Percentiles rank a stretch among this genome's conserved stretches.
Evolutionary conservation across 2,888 invertebrate species (phyloP).

Genomic region (Oscheius sp.): DNA sequence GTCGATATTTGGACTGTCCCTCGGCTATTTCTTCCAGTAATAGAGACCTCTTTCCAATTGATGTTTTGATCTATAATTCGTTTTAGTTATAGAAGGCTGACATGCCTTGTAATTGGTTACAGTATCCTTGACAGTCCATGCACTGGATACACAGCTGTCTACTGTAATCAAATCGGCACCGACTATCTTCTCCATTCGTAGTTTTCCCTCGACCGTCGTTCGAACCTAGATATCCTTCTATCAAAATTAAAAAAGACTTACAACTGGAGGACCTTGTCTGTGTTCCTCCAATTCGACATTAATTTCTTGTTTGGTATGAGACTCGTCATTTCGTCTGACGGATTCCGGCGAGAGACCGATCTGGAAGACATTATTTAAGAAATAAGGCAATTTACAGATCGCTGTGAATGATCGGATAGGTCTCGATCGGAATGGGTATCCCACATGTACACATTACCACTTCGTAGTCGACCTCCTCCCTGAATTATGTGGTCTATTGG

Average conservation of each 20-base stretch:
- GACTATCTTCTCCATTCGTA: conserved; percentile 68
- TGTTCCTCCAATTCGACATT: conserved; percentile 44
- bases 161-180: conserved; percentile 62
- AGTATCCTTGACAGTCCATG: conserved; percentile 67
- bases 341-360: conserved; percentile 45
- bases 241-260: background rate
- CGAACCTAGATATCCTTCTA: conserved; percentile 40
- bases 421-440: conserved; percentile 37
- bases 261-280: conserved; percentile 44
- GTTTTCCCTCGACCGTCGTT: conserved; percentile 69
- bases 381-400: conserved; percentile 24
- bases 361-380: conserved; percentile 2
- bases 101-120: conserved; percentile 64
- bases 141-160: conserved; percentile 57
- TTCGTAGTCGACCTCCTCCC: conserved; percentile 59
- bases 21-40: conserved; percentile 58
- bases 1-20: conserved; percentile 54
- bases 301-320: conserved; percentile 21
- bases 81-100: background rate
- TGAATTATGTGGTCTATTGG: conserved; percentile 22
- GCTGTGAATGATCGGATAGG: conserved; percentile 20
- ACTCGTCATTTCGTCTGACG: conserved; percentile 36
- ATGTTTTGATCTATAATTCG: conserved; percentile 60
- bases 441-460: conserved; percentile 62
- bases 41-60: conserved; percentile 59